Evolutionary conservation across 2,888 invertebrate species (phyloP).

Genomic region (Hyppa rectilinea): DNA sequence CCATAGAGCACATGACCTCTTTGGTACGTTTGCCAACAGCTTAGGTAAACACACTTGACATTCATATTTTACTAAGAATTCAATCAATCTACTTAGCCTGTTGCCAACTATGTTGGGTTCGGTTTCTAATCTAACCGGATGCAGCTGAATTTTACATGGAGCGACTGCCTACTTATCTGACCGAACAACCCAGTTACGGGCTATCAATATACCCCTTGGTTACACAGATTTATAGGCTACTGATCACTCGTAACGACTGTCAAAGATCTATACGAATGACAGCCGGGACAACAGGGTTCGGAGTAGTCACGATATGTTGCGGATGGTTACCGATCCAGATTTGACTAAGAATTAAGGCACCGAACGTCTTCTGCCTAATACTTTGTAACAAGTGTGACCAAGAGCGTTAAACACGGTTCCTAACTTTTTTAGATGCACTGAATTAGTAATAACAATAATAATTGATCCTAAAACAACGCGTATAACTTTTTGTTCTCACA

Average conservation of each 20-base stretch:
- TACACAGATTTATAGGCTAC: neutral
- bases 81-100: neutral
- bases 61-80: constrained; percentile 7
- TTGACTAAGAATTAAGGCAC: neutral
- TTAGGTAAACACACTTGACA: constrained; percentile 63
- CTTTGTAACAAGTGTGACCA: neutral
- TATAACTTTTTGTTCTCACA: neutral
- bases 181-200: neutral
- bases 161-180: neutral
- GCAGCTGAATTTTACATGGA: neutral
- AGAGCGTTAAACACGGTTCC: neutral
- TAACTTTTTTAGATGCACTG: too few species aligned
- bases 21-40: constrained; percentile 92
- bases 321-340: neutral
- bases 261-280: neutral
- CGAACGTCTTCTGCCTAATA: neutral
- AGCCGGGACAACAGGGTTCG: neutral
- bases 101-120: neutral
- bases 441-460: neutral
- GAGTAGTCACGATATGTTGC: neutral
- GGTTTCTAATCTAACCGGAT: neutral
- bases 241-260: neutral
- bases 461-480: neutral
- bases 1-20: constrained; percentile 94
- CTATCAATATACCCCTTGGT: neutral